These are phyloP conservation scores for Lasioglossum marginatum DNA, from an alignment of 2,888 invertebrate species.

Conservation along the genomic window DNA sequence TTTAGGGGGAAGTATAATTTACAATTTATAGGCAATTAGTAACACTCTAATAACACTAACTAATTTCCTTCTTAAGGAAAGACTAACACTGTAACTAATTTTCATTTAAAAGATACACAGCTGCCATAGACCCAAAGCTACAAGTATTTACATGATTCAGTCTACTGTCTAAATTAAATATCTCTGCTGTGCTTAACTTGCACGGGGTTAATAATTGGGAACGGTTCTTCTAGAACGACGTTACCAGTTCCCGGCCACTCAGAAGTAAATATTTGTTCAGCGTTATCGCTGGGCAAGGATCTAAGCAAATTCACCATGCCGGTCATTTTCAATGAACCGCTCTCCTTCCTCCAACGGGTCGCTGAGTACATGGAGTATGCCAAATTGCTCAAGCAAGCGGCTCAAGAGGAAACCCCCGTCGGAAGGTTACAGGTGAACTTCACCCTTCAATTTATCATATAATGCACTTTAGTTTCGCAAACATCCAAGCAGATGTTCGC, in stretches of 20 bases:
- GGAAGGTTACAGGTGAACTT: slow-evolving; percentile 90
- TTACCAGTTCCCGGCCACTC: slow-evolving; percentile 82
- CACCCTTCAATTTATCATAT: background rate
- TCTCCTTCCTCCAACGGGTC: slow-evolving; percentile 97
- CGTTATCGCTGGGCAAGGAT: slow-evolving; percentile 89
- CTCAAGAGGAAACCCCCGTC: slow-evolving; percentile 91
- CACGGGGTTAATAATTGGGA: background rate
- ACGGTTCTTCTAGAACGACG: slow-evolving; percentile 75
- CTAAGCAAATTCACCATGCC: slow-evolving; percentile 98
- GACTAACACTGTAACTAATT: background rate
- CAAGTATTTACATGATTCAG: background rate
- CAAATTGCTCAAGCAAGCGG: slow-evolving; percentile 90
- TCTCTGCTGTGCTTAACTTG: background rate
- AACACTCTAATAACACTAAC: background rate
- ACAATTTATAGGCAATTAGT: background rate
- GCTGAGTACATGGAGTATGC: slow-evolving; percentile 98
- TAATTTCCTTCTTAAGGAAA: background rate
- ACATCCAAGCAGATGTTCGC: background rate
- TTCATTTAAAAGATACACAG: background rate
- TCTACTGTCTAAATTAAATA: background rate
- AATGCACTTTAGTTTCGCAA: background rate
- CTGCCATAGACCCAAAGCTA: background rate
- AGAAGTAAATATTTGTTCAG: slow-evolving; percentile 83
- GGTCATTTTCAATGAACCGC: slow-evolving; percentile 97
- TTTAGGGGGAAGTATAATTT: background rate